A percentile compares a stretch with the other conserved stretches of the same genome.
Conservation (phyloP, 1,140 invertebrate species). For the Neotoxoptera formosana region DNA sequence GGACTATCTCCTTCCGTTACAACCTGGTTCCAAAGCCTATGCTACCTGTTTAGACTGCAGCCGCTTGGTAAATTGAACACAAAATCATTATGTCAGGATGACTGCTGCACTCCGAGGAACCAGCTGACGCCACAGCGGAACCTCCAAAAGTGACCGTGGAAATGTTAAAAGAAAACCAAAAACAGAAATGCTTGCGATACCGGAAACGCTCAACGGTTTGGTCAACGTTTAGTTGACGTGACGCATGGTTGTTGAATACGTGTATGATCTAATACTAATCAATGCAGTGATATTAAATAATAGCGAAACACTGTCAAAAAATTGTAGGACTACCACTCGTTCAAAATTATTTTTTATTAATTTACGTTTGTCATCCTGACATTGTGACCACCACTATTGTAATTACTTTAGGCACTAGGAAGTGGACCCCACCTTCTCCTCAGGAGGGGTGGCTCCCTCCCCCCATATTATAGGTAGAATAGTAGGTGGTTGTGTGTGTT, state of each 20-base stretch:
- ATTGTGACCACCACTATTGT: not conserved
- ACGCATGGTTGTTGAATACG: not conserved
- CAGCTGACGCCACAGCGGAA: not conserved
- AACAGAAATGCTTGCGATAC: not conserved
- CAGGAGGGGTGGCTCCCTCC: too few relatives aligned
- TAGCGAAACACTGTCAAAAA: not conserved
- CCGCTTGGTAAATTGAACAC: not conserved
- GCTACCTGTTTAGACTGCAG: not conserved
- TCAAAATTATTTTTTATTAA: not conserved
- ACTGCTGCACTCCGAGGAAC: not conserved
- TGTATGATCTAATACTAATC: not conserved
- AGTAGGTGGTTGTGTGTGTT: too few relatives aligned
- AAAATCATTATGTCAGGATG: not conserved
- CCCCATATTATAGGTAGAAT: too few relatives aligned
- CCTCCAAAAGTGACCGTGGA: not conserved
- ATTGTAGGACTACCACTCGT: too few relatives aligned
- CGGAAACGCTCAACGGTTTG: not conserved
- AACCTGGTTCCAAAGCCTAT: not conserved
- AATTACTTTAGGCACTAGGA: too few relatives aligned
- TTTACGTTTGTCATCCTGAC: not conserved
- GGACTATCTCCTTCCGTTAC: not conserved
- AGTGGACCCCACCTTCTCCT: too few relatives aligned
- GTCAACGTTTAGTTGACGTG: not conserved
- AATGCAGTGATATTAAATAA: not conserved
- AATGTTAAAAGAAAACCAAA: not conserved